Conservation (phyloP, 2,888 invertebrate species). For the Agrotis clavis region DNA sequence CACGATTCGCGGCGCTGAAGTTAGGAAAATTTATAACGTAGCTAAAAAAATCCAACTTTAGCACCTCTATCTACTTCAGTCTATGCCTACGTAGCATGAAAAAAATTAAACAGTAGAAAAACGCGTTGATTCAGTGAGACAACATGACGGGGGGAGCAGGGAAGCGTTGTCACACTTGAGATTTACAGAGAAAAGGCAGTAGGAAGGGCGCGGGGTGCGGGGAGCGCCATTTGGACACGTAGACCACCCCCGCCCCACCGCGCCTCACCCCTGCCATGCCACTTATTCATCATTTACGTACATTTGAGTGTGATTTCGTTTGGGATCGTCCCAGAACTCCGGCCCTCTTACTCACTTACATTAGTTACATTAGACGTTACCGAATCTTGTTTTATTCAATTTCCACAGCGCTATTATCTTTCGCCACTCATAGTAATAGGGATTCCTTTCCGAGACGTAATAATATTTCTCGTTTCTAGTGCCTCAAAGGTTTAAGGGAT, state of each 20-base stretch:
- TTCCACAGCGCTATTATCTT: conserved; percentile 84
- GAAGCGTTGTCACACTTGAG: conserved; percentile 84
- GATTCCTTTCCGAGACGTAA: conserved; percentile 78
- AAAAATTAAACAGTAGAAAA: conserved; percentile 75
- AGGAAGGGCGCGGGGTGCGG: conserved; percentile 68
- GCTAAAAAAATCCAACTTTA: neutral
- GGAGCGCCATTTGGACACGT: conserved; percentile 87
- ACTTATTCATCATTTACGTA: conserved; percentile 89
- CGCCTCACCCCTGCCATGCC: conserved; percentile 72
- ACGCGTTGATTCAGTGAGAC: conserved; percentile 75
- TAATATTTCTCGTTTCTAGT: conserved; percentile 76
- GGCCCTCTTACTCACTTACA: conserved; percentile 83
- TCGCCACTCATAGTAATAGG: conserved; percentile 81
- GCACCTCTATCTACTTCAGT: conserved; percentile 14
- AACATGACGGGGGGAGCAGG: conserved; percentile 74
- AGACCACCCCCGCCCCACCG: conserved; percentile 72
- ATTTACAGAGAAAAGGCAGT: conserved; percentile 80
- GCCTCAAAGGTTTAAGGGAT: conserved; percentile 71
- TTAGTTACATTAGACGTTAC: conserved; percentile 85
- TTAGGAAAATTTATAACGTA: neutral
- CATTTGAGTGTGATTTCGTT: conserved; percentile 89
- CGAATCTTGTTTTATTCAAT: conserved; percentile 86
- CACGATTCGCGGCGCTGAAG: too few relatives aligned
- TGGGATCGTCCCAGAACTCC: conserved; percentile 82
- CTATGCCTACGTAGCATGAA: conserved; percentile 49